Percentiles rank a stretch among this genome's conserved stretches.
Conservation (phyloP, 2,113 vertebrate genomes). For the Pogonocichla stellata region DNA sequence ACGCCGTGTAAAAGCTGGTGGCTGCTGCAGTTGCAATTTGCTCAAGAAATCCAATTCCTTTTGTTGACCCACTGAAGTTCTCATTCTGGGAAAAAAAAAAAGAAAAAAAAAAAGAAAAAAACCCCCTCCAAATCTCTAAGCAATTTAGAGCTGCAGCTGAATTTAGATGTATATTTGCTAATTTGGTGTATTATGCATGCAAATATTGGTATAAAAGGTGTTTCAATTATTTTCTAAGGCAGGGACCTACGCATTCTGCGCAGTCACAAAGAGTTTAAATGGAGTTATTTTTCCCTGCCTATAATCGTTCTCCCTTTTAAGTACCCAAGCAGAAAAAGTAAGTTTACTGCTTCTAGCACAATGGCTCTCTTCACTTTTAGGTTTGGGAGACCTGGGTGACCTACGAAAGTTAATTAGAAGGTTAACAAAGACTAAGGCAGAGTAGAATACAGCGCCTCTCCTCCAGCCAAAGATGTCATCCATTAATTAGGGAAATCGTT, state of each 20-base stretch:
- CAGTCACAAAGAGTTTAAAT: slow-evolving; percentile 96
- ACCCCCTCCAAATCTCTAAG: neutral
- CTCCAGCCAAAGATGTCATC: slow-evolving; percentile 99
- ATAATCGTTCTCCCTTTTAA: slow-evolving; percentile 98
- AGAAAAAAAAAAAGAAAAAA: neutral
- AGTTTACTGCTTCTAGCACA: slow-evolving; percentile 98
- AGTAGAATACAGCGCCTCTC: slow-evolving; percentile 99
- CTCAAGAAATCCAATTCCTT: slow-evolving; percentile 62
- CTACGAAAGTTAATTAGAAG: slow-evolving; percentile 99
- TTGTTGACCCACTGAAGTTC: slow-evolving; percentile 69
- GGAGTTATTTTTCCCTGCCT: slow-evolving; percentile 98
- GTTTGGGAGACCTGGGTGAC: slow-evolving; percentile 99
- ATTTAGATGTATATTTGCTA: slow-evolving; percentile 79
- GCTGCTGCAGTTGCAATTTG: slow-evolving; percentile 68
- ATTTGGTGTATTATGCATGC: slow-evolving; percentile 81
- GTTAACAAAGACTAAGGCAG: slow-evolving; percentile 98
- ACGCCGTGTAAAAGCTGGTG: slow-evolving; percentile 34
- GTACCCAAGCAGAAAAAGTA: slow-evolving; percentile 98
- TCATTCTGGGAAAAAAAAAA: slow-evolving; percentile 35
- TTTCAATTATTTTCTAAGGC: slow-evolving; percentile 86
- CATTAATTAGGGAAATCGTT: slow-evolving; percentile 99
- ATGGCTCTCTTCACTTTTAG: slow-evolving; percentile 99
- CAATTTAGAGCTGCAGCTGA: slow-evolving; percentile 69
- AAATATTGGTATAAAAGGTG: slow-evolving; percentile 85
- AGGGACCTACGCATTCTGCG: slow-evolving; percentile 92